Evolutionary conservation across 2,113 vertebrate species (phyloP), one percentile per base, ranked within the genome.

Genomic region (Oncorhynchus keta): DNA sequence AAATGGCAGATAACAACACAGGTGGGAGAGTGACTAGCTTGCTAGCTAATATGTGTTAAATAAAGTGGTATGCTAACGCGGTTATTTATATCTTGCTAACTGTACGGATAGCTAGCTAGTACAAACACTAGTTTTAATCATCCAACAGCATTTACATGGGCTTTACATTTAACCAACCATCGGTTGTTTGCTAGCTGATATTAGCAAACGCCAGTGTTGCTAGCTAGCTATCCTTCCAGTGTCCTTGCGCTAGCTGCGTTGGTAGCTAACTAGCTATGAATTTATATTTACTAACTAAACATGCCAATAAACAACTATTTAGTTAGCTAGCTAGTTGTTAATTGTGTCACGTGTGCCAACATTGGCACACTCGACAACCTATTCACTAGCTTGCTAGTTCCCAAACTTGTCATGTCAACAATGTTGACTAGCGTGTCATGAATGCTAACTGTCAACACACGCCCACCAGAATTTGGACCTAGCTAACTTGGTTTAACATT

Each of bases 1-100:
- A 73, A 24, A 74, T 74, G 73, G 73, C 73, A 74, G 73, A 74
- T 65, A 74, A 65, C 59, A 73, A 26, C 51, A 57, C 70, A 59
- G 70, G 70, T 74, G n/a, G 39, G 39, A 39, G 39, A 45, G 39
- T 45, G 39, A 45, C 39, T 11, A 65, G 73, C 24, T 35, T 45
- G 55, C 32, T 16, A 16, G 26, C 18, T 35, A 20, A 14, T 18
- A 8, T 35, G 3, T 32, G 7, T 35, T n/a, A 62, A 16, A n/a
- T 22, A 62, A 20, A 35, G 67, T 20, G 13, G 64, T 7, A 67
- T 67, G 65, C 22, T 22, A 73, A 22, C 32, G 62, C 8, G 16
- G n/a, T 65, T 18, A 65, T 65, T 45, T 45, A 2, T 45, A 11
- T 11, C 8, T 5, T 18, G 0, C 4, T 62, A 24, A 20, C n/a